These are phyloP conservation scores for Odontamblyopus rebecca DNA, from an alignment of 2,797 vertebrate species.

Conservation along the genomic window DNA sequence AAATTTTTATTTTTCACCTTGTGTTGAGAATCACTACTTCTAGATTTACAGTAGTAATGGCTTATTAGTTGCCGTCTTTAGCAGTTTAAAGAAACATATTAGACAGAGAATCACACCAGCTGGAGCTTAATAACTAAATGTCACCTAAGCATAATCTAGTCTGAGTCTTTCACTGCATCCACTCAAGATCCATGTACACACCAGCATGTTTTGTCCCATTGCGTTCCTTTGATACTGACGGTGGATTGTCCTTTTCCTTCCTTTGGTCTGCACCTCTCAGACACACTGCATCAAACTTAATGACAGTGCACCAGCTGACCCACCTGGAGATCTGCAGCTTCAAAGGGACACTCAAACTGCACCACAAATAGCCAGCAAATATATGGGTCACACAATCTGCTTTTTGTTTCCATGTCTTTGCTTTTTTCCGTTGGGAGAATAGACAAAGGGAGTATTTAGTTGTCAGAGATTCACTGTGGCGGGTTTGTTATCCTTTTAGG, in stretches of 20 bases:
- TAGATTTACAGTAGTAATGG: too few relatives aligned
- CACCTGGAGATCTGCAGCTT: constrained; percentile 35
- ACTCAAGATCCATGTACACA: background rate
- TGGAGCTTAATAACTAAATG: background rate
- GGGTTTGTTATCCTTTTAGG: too few relatives aligned
- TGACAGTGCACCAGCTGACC: constrained; percentile 38
- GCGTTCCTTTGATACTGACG: background rate
- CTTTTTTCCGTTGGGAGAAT: background rate
- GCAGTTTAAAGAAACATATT: too few relatives aligned
- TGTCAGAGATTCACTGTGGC: background rate
- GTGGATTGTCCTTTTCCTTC: background rate
- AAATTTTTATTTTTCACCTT: too few relatives aligned
- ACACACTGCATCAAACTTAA: constrained; percentile 23
- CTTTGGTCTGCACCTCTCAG: constrained; percentile 12
- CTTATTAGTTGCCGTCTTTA: too few relatives aligned
- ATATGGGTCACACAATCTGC: constrained; percentile 20
- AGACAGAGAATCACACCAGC: background rate
- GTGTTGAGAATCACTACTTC: too few relatives aligned
- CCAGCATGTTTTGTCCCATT: constrained; percentile 1
- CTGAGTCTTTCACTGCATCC: background rate
- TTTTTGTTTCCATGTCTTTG: constrained; percentile 15
- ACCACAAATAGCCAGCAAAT: constrained; percentile 18
- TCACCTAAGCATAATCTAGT: background rate
- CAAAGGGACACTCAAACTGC: constrained; percentile 31
- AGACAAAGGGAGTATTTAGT: constrained; percentile 6